A percentile compares a stretch with the other conserved stretches of the same genome.
These are phyloP conservation scores for Oncorhynchus tshawytscha DNA, from an alignment of 2,113 vertebrate species.

Conservation along the genomic window DNA sequence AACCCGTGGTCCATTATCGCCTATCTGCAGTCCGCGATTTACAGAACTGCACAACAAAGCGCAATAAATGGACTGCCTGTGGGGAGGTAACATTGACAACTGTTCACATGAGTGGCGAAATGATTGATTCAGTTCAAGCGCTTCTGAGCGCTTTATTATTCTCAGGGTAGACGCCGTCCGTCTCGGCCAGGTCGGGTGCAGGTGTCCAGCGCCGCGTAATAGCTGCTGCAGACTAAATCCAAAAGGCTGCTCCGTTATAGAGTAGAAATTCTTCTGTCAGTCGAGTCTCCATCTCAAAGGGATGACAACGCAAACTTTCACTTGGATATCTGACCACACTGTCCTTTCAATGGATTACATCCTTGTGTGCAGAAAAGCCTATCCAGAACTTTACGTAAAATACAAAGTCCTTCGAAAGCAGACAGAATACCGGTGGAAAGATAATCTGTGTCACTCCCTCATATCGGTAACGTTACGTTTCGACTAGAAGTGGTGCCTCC, in stretches of 20 bases:
- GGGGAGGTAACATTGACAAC: background rate
- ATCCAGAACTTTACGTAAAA: background rate
- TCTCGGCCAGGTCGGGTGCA: slow-evolving; percentile 22
- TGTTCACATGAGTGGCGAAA: background rate
- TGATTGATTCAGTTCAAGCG: background rate
- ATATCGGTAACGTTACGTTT: background rate
- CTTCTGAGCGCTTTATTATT: background rate
- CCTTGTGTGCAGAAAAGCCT: background rate
- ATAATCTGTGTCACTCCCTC: background rate
- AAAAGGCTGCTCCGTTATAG: background rate
- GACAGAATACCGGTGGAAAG: background rate
- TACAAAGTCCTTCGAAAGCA: background rate
- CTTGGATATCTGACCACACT: background rate
- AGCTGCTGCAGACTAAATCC: slow-evolving; percentile 13
- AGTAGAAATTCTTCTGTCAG: background rate
- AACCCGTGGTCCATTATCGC: background rate
- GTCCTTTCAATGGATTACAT: slow-evolving; percentile 46
- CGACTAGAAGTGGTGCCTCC: no score
- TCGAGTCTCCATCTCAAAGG: slow-evolving; percentile 26
- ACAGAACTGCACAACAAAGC: slow-evolving; percentile 1
- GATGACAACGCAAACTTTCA: slow-evolving; percentile 30
- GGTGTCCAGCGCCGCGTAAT: slow-evolving; percentile 32
- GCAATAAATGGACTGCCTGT: slow-evolving; percentile 19
- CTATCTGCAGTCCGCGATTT: slow-evolving; percentile 27
- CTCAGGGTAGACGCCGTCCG: background rate